phyloP scores from a whole-genome alignment of 2,888 invertebrate species.

The Limnephilus lunatus region DNA sequence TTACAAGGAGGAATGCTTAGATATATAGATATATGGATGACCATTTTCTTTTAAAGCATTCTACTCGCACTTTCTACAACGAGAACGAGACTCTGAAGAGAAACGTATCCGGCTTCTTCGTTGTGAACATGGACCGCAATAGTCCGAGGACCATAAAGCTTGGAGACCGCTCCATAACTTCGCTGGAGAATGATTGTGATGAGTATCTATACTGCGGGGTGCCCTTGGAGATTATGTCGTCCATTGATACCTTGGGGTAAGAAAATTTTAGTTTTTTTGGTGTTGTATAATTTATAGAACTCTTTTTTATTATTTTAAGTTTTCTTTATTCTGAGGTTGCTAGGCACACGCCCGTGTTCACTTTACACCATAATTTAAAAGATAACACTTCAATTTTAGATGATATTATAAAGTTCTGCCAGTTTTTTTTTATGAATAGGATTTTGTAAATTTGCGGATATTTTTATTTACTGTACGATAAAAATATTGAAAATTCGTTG shows the following conservation, averaged over 20 bases:
- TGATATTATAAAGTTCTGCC: no score
- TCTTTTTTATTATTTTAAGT: no score
- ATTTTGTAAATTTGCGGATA: no score
- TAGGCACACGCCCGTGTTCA: no score
- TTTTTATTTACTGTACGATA: no score
- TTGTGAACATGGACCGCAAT: conserved; percentile 71
- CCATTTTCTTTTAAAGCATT: neutral
- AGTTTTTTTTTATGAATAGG: no score
- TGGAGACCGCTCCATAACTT: conserved; percentile 5
- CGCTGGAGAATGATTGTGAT: conserved; percentile 70
- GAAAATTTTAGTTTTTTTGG: neutral
- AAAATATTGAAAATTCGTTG: no score
- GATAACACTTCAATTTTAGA: no score
- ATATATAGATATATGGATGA: neutral
- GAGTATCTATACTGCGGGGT: conserved; percentile 74
- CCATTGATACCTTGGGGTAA: neutral
- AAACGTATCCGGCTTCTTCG: conserved; percentile 69
- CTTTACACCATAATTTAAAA: no score
- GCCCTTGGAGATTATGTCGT: conserved; percentile 69
- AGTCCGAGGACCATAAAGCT: conserved; percentile 61
- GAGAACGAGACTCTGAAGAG: neutral
- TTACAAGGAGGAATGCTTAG: neutral
- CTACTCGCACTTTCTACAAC: neutral
- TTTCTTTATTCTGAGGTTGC: no score
- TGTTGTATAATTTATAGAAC: no score